Base-by-base conservation (phyloP, 2,113 vertebrate species). In the Hyla sarda region DNA sequence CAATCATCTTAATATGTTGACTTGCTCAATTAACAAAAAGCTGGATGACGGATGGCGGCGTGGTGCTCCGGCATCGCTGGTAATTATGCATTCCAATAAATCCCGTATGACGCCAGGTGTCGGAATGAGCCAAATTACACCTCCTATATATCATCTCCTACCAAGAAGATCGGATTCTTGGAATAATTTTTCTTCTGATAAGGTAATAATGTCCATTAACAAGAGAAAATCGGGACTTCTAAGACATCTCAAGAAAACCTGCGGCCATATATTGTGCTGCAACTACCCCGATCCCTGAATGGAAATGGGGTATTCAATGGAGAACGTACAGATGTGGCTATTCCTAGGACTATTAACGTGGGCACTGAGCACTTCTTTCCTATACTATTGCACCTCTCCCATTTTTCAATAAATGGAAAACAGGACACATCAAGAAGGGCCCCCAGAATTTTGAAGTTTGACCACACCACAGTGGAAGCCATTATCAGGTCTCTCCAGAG, bases 11-110 rank as follows among this genome's bases (percentile, higher is more conserved):
- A 80, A 80, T 60, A 41, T 60, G 77, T 45, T 80, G 30, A n/a
- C 54, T 41, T 60, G 47, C 81, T 72, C 81, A 23, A 82, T 71
- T 82, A 69, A 65, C 32, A 67, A 41, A 67, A 60, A 25, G 58
- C 37, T 10, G 41, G 25, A 37, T 52, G 81, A 72, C 34, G 69
- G 69, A 72, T n/a, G 65, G 34, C 19, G 2, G 5, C 8, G n/a
- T 1, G 30, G 19, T 1, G 7, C 6, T 50, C 6, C 65, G 41
- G 50, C 62, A 82, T n/a, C 30, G 50, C 45, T 71, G 34, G 30
- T 34, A 56, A 72, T 72, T 82, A 82, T 52, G 30, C 48, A 34
- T 72, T 41, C 10, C 34, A 54, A 72, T 82, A 67, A 71, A 71
- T 82, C 67, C 45, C 41, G 13, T 25, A 28, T 11, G 16, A 32